Base-by-base conservation (phyloP, 1,140 invertebrate species). In the Subanguina moxae region DNA sequence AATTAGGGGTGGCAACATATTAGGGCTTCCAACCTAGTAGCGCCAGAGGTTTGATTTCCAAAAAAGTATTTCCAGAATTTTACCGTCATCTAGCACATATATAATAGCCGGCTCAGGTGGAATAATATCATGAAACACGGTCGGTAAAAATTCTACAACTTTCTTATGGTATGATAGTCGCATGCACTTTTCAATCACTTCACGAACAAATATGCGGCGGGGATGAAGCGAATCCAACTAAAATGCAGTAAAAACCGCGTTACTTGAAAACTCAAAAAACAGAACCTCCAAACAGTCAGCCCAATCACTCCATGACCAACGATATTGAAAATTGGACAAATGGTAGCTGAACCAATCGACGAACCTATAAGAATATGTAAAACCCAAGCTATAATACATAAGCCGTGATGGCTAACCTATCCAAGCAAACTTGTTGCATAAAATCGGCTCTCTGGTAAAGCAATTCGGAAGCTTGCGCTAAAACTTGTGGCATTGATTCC, bases 271-370 rank as follows among this genome's bases (percentile, higher is more conserved):
- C 17, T 43, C 23, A 45, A 25, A 32, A 63, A 38, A 43, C 8
- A 59, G 57, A 23, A 84, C 78, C 32, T 78, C 68, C 19, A 83
- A 62, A 75, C 83, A 83, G 32, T 83, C 80, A 19, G 70, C 68
- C 86, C 86, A 87, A 65, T 87, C 86, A n/a, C 84, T 81, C 96
- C 96, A 99, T 1, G 90, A 93, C 94, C 95, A 99, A 62, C 92
- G 88, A 80, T 95, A 97, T 84, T 97, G 93, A 81, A 98, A 98
- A 85, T 99, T 98, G 82, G 94, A 97, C 83, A 99, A 87, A 85
- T 99, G 95, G 82, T 97, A 98, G 0, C 92, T 88, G 86, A 99
- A 98, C 95, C 95, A 99, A 80, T 89, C 90, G 1, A 92, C 90
- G 84, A 98, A 95, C 75, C 88, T 88, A 65, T 1, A 81, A 70